These are phyloP conservation scores for Dexiosoma caninum DNA, from an alignment of 2,888 invertebrate genomes.

Conservation along the genomic window DNA sequence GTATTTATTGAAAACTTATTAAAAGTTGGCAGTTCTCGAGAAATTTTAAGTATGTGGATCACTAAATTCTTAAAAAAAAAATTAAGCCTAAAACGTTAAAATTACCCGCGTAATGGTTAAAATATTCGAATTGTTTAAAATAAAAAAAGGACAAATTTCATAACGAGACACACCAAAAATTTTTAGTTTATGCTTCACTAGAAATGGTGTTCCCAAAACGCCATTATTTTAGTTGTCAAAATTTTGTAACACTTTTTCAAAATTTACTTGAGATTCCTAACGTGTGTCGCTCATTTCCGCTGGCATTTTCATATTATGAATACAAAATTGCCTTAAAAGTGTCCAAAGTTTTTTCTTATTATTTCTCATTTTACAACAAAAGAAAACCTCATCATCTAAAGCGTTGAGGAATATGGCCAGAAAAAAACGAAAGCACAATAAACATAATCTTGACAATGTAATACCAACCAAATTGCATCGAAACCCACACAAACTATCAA, in stretches of 20 bases:
- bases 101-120: too few species aligned
- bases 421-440: conserved; percentile 30
- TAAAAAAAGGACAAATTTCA: too few species aligned
- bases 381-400: conserved; percentile 31
- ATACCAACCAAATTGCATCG: conserved; percentile 20
- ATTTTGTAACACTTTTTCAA: conserved; percentile 1
- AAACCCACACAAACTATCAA: conserved; percentile 16
- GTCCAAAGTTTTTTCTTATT: conserved; percentile 29
- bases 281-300: conserved; percentile 67
- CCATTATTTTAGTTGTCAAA: conserved; percentile 43
- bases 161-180: too few species aligned
- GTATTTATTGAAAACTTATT: too few species aligned
- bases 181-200: too few species aligned
- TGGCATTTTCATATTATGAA: conserved; percentile 66
- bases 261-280: conserved; percentile 50
- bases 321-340: conserved; percentile 59
- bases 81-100: too few species aligned
- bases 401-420: conserved; percentile 44
- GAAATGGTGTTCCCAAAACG: conserved; percentile 22
- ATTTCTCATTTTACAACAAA: conserved; percentile 28
- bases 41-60: too few species aligned
- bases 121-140: too few species aligned
- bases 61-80: too few species aligned
- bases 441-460: conserved; percentile 49
- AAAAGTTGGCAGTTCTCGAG: too few species aligned